phyloP scores from a whole-genome alignment of 2,888 invertebrate genomes.

The Thumatha senex region DNA sequence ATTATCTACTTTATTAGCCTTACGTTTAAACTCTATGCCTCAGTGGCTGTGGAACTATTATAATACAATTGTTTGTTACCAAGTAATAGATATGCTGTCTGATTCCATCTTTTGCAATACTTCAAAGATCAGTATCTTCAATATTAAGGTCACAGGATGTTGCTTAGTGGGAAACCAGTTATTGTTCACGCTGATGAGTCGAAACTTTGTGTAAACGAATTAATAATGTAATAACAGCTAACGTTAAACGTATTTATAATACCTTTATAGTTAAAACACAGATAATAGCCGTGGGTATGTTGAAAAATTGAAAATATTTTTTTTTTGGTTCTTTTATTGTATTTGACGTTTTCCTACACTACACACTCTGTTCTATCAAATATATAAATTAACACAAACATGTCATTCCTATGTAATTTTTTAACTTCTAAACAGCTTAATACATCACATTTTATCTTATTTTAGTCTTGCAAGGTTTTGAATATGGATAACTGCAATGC shows the following conservation, averaged over 20 bases:
- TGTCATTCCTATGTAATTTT: too few species aligned
- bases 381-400: too few species aligned
- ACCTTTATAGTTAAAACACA: not conserved
- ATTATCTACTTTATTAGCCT: too few species aligned
- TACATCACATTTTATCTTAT: too few species aligned
- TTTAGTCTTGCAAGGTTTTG: too few species aligned
- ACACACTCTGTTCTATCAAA: too few species aligned
- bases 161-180: slow-evolving; percentile 37
- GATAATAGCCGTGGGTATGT: not conserved
- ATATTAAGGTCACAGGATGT: slow-evolving; percentile 56
- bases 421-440: too few species aligned
- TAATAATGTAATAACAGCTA: slow-evolving; percentile 3
- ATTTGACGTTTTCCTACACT: too few species aligned
- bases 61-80: slow-evolving; percentile 35
- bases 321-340: not conserved
- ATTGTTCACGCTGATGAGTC: slow-evolving; percentile 12
- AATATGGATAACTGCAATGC: too few species aligned
- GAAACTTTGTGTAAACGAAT: slow-evolving; percentile 5
- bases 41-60: slow-evolving; percentile 24
- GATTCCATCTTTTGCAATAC: slow-evolving; percentile 36
- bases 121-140: slow-evolving; percentile 38
- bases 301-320: too few species aligned
- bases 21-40: not conserved
- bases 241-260: not conserved
- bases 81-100: slow-evolving; percentile 18